Conservation (phyloP, 1,140 invertebrate species). For the Drosophila guanche region DNA sequence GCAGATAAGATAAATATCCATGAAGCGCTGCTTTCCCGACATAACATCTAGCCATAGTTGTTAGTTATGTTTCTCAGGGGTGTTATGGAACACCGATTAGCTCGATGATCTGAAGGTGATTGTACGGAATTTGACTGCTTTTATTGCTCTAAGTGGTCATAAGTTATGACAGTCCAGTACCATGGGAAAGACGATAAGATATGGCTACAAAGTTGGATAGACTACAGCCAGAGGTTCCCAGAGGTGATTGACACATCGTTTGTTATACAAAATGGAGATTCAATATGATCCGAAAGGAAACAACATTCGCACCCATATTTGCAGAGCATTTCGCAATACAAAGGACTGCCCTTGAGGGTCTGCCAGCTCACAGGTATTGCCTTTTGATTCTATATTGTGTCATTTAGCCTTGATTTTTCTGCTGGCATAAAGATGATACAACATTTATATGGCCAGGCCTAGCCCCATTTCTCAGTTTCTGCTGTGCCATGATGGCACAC, state of each 20-base stretch:
- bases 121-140: slow-evolving; percentile 17
- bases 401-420: slow-evolving; percentile 47
- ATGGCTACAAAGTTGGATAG: slow-evolving; percentile 15
- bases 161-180: slow-evolving; percentile 33
- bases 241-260: slow-evolving; percentile 20
- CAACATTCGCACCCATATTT: slow-evolving; percentile 32
- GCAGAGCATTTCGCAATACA: slow-evolving; percentile 21
- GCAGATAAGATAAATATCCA: slow-evolving; percentile 23
- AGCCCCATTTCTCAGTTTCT: slow-evolving; percentile 27
- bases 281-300: too few species aligned
- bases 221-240: slow-evolving; percentile 1
- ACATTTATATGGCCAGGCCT: slow-evolving; percentile 32
- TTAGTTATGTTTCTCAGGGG: too few species aligned
- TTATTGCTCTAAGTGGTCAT: slow-evolving; percentile 23
- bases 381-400: slow-evolving; percentile 23
- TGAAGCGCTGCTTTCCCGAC: slow-evolving; percentile 7
- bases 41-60: slow-evolving; percentile 4
- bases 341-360: slow-evolving; percentile 26
- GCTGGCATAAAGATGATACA: slow-evolving; percentile 37
- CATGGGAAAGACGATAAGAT: slow-evolving; percentile 41
- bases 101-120: slow-evolving; percentile 18
- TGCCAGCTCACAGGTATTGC: not conserved
- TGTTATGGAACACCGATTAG: slow-evolving; percentile 19
- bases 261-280: too few species aligned
- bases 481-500: slow-evolving; percentile 19